Evolutionary conservation across 2,888 invertebrate genomes (phyloP).

Genomic region (Tetranychus truncatus): DNA sequence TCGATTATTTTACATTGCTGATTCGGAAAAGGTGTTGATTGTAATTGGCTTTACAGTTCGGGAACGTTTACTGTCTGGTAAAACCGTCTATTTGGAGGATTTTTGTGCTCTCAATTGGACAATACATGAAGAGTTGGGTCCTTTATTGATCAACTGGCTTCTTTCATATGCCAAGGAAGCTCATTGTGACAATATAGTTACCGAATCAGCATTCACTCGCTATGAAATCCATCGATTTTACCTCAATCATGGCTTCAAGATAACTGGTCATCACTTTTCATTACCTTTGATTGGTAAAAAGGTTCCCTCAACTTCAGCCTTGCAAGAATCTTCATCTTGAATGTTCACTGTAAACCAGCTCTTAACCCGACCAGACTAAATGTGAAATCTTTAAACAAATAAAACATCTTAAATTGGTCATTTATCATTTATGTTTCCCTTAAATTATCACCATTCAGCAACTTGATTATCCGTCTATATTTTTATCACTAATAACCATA

Average conservation of each 20-base stretch:
- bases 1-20: not conserved
- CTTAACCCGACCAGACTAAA: not conserved
- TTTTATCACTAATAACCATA: too few relatives aligned
- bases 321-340: not conserved
- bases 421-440: too few relatives aligned
- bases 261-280: not conserved
- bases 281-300: not conserved
- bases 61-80: not conserved
- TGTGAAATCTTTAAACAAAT: not conserved
- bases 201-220: not conserved
- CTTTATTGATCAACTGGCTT: not conserved
- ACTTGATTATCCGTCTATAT: too few relatives aligned
- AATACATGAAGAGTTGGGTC: not conserved
- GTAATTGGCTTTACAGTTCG: not conserved
- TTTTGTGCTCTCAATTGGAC: not conserved
- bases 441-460: too few relatives aligned
- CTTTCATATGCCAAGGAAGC: not conserved
- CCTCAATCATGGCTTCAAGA: not conserved
- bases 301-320: not conserved
- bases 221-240: not conserved
- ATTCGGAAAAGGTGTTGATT: not conserved
- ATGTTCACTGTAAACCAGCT: not conserved
- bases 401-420: too few relatives aligned
- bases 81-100: not conserved
- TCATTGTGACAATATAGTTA: not conserved